A percentile compares a stretch with the other conserved stretches of the same genome.
phyloP scores from a whole-genome alignment of 2,113 vertebrate species.

The Notiomystis cincta region DNA sequence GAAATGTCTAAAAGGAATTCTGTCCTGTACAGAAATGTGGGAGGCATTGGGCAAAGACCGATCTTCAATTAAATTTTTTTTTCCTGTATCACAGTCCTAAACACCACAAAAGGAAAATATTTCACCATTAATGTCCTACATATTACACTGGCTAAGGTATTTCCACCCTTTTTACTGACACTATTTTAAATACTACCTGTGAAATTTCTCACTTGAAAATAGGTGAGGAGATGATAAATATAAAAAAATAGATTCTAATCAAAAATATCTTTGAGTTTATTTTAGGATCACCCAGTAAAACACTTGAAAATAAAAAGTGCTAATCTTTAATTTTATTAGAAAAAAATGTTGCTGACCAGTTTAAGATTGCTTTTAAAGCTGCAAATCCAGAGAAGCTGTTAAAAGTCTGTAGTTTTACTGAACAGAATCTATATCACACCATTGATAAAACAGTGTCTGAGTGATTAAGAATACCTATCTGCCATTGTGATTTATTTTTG shows the following conservation, averaged over 20 bases:
- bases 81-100: not conserved
- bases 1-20: not conserved
- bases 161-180: not conserved
- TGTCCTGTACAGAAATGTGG: not conserved
- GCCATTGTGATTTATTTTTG: not conserved
- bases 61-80: not conserved
- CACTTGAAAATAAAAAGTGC: not conserved
- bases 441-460: not conserved
- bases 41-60: not conserved
- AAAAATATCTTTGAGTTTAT: not conserved
- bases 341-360: not conserved
- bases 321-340: not conserved
- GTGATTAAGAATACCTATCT: not conserved
- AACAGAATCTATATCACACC: not conserved
- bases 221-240: not conserved
- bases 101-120: not conserved
- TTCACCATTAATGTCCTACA: not conserved
- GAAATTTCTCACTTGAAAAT: not conserved
- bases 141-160: not conserved
- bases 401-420: not conserved
- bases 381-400: not conserved
- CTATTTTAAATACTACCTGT: not conserved
- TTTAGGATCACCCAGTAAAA: not conserved
- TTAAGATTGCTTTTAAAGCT: not conserved
- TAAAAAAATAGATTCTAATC: not conserved